A percentile compares a stretch with the other conserved stretches of the same genome.
Evolutionary conservation across 2,888 invertebrate species (phyloP).

Genomic region (Hydraecia micacea): DNA sequence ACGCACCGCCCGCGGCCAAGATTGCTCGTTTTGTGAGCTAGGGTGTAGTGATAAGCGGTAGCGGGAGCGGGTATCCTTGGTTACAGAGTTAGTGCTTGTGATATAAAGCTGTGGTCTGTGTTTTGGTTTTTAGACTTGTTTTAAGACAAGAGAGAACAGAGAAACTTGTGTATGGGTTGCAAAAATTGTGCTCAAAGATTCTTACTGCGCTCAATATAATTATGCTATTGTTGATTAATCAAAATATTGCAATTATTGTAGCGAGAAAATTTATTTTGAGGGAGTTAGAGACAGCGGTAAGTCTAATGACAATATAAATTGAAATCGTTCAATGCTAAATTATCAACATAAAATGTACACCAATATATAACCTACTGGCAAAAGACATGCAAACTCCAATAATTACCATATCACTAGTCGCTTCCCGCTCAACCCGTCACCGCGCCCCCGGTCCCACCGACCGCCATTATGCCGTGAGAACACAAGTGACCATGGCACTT

Average conservation of each 20-base stretch:
- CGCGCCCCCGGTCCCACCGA: conserved; percentile 34
- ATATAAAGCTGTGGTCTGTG: neutral
- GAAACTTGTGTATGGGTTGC: neutral
- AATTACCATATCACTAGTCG: neutral
- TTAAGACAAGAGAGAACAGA: neutral
- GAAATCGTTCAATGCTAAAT: no score
- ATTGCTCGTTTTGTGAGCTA: conserved; percentile 41
- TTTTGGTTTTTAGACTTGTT: neutral
- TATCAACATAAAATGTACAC: no score
- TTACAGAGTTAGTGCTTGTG: neutral
- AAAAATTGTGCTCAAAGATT: neutral
- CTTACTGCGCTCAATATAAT: neutral
- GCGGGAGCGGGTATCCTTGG: conserved; percentile 19
- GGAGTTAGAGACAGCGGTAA: no score
- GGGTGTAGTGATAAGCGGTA: conserved; percentile 29
- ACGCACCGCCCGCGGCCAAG: conserved; percentile 68
- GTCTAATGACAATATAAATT: no score
- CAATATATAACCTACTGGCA: no score
- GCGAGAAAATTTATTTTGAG: neutral
- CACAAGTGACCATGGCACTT: conserved; percentile 76
- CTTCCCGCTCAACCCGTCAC: conserved; percentile 50
- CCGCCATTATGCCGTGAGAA: conserved; percentile 74
- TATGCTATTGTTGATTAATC: neutral
- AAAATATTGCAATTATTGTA: neutral
- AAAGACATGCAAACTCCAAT: no score